Base-by-base conservation (phyloP, 37 sponge, comb jelly and placozoan genomes). In the Tethya wilhelma region DNA sequence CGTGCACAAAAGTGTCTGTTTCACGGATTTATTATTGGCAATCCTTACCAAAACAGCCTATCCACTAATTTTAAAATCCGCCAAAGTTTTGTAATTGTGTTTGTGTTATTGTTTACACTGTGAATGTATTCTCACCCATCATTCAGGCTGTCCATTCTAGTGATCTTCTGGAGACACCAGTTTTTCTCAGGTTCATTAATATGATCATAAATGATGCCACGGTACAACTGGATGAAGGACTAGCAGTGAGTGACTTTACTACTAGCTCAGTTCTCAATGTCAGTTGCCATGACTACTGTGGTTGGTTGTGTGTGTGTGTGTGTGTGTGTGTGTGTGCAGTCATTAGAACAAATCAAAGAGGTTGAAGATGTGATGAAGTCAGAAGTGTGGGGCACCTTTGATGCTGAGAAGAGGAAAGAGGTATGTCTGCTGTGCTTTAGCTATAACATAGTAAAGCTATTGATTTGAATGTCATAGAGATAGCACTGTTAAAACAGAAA, bases 181-280 rank as follows among this genome's bases (percentile, higher is more conserved):
- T 87, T 5, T 94, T 94, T 23, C 87, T 94, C 25, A 40, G 80
- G 36, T 99, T 97, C 67, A 82, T 96, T 60, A 94, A 99, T 77
- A 90, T 97, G 89, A 84, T 99, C 59, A 45, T 99, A 26, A 99
- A 99, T 79, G 99, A 99, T 79, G 94, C 97, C 58, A 96, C 87
- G 23, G 77, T 95, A n/a, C 87, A 96, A 59, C 79, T 99, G 45
- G 99, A 99, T 40, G 93, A 95, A 44, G 90, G 90, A 64, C 69
- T 99, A 2, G 82, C 91, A 64, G 91, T 90, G 8, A 26, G 83
- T 38, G 19, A n/a, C n/a, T n/a, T n/a, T n/a, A n/a, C n/a, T n/a
- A n/a, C n/a, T n/a, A n/a, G n/a, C n/a, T n/a, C n/a, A n/a, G n/a
- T n/a, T n/a, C n/a, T n/a, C n/a, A n/a, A n/a, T n/a, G n/a, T n/a